Evolutionary conservation across 1,140 invertebrate genomes (phyloP).

Genomic region (Eufriesea mexicana): DNA sequence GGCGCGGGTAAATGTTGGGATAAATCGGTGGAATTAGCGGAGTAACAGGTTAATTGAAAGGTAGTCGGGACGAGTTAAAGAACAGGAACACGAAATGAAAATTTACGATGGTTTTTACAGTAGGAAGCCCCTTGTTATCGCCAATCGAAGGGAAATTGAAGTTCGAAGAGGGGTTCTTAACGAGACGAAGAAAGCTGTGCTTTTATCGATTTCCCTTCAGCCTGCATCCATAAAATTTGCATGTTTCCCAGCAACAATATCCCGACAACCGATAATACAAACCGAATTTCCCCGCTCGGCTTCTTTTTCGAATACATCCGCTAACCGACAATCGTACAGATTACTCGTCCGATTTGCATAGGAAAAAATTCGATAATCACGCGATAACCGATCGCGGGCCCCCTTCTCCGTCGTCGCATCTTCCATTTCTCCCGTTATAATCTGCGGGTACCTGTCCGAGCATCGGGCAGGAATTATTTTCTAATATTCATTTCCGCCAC

Average conservation of each 20-base stretch:
- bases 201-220: conserved; percentile 1
- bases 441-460: too few species aligned
- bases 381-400: too few species aligned
- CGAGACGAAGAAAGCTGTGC: conserved; percentile 5
- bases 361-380: neutral
- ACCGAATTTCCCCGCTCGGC: neutral
- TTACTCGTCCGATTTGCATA: neutral
- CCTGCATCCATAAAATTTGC: conserved; percentile 8
- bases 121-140: neutral
- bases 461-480: too few species aligned
- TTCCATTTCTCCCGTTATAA: too few species aligned
- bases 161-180: neutral
- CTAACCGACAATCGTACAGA: neutral
- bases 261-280: neutral
- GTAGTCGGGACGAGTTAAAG: too few species aligned
- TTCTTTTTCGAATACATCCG: neutral
- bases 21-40: too few species aligned
- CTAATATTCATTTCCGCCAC: too few species aligned
- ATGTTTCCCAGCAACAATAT: conserved; percentile 8
- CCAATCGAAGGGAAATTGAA: neutral
- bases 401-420: too few species aligned
- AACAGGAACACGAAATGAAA: neutral
- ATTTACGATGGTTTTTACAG: neutral
- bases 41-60: neutral
- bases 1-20: too few species aligned